Base-by-base conservation (phyloP, 2,797 vertebrate genomes). In the Acropternis orthonyx region DNA sequence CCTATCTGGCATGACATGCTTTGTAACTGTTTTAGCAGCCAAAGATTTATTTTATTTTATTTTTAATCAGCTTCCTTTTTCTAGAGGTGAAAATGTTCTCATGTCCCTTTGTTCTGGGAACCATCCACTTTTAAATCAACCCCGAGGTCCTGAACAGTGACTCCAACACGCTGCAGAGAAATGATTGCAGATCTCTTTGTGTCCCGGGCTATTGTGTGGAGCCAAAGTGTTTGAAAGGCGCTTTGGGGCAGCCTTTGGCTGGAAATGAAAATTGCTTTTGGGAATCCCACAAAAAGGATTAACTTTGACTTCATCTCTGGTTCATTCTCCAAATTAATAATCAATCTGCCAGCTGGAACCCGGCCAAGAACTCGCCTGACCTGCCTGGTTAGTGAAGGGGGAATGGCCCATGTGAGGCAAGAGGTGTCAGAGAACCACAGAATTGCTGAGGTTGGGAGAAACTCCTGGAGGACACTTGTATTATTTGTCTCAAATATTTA, bases 211-310 rank as follows among this genome's bases (percentile, higher is more conserved):
- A 68, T 85, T 85, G 84, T 88, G 76, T 82, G 44, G 89, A 94
- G 85, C 78, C 92, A 63, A 92, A 93, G 80, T 32, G 68, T 87
- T 81, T 88, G 76, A 83, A 85, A 96, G 80, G 72, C 1, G 5
- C 94, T 78, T 77, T 67, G 92, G 93, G 94, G 74, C 93, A 88
- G 95, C 43, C 78, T 88, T 95, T 95, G 79, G 89, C 89, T 94
- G 89, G 95, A 96, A 97, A 96, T 92, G 92, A 90, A 97, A 95
- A 97, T 97, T 93, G 93, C 96, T 97, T 96, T 95, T 96, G 96
- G 96, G 95, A 95, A 93, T 96, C 94, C 94, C 91, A 87, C 89
- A 88, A 93, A 95, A 95, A 92, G 90, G 95, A 97, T 96, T 96
- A 96, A 95, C 95, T 96, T 95, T 95, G 95, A 85, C 93, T 96